phyloP scores from a whole-genome alignment of 2,797 vertebrate genomes.

The Euthynnus affinis region DNA sequence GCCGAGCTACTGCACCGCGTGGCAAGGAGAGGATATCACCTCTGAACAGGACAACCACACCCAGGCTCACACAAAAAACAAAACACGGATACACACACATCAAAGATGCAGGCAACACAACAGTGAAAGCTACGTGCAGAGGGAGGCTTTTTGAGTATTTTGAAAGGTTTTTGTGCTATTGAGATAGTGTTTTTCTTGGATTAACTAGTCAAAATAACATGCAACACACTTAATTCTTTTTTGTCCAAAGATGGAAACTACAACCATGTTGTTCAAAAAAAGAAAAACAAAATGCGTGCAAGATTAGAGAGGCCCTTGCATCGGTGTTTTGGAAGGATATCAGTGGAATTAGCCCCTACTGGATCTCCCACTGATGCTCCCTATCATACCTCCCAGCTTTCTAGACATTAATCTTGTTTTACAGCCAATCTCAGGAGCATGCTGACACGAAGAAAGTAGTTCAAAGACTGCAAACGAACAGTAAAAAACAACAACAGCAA shows the following conservation, averaged over 20 bases:
- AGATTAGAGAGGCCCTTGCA: not conserved
- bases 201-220: constrained; percentile 17
- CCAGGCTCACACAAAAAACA: constrained; percentile 63
- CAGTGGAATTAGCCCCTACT: constrained; percentile 11
- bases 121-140: constrained; percentile 40
- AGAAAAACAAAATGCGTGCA: constrained; percentile 19
- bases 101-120: constrained; percentile 41
- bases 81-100: constrained; percentile 74
- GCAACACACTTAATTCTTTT: not conserved
- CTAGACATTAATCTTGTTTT: constrained; percentile 14
- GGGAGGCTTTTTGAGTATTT: constrained; percentile 1
- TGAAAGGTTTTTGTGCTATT: constrained; percentile 21
- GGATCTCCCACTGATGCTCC: constrained; percentile 17
- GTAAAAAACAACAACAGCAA: not conserved
- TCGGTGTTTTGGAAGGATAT: constrained; percentile 40
- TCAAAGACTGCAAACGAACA: not conserved
- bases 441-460: not conserved
- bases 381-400: constrained; percentile 1
- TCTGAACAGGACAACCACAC: constrained; percentile 73
- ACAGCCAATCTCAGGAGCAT: not conserved
- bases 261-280: constrained; percentile 38
- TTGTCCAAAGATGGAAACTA: constrained; percentile 44
- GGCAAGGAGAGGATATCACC: constrained; percentile 60
- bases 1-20: constrained; percentile 3
- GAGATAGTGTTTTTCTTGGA: constrained; percentile 14